phyloP scores from a whole-genome alignment of 2,113 vertebrate species.

The Bubo blakistoni region DNA sequence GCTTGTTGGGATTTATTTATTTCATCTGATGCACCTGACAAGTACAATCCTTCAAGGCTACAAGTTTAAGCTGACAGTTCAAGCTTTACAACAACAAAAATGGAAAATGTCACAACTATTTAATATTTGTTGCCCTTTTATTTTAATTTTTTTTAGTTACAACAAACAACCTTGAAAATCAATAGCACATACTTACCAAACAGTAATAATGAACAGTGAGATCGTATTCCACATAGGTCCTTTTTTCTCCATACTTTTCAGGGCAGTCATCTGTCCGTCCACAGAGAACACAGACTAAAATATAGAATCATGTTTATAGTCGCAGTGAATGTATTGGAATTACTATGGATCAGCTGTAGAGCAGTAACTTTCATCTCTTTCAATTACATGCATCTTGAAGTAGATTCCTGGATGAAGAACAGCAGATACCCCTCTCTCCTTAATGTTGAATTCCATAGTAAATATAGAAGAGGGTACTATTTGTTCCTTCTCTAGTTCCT shows the following conservation, averaged over 20 bases:
- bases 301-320: not conserved
- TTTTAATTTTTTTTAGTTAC: not conserved
- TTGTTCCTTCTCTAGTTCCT: not conserved
- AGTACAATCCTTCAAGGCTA: not conserved
- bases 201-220: constrained; percentile 93
- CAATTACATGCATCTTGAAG: not conserved
- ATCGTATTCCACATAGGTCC: constrained; percentile 76
- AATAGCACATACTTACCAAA: constrained; percentile 79
- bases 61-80: not conserved
- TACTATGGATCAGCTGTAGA: not conserved
- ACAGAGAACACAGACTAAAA: constrained; percentile 88
- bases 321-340: not conserved
- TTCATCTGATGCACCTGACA: not conserved
- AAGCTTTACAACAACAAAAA: not conserved
- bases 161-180: not conserved
- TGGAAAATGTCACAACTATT: not conserved
- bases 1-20: not conserved
- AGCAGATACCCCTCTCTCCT: not conserved
- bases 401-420: not conserved
- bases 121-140: not conserved
- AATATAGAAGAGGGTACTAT: not conserved
- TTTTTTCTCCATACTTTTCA: constrained; percentile 89
- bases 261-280: constrained; percentile 83
- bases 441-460: not conserved
- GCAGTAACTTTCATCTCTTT: not conserved